Percentiles rank a stretch among this genome's conserved stretches.
Evolutionary conservation across 2,888 invertebrate genomes (phyloP).

Genomic region (Trichacis sp.): DNA sequence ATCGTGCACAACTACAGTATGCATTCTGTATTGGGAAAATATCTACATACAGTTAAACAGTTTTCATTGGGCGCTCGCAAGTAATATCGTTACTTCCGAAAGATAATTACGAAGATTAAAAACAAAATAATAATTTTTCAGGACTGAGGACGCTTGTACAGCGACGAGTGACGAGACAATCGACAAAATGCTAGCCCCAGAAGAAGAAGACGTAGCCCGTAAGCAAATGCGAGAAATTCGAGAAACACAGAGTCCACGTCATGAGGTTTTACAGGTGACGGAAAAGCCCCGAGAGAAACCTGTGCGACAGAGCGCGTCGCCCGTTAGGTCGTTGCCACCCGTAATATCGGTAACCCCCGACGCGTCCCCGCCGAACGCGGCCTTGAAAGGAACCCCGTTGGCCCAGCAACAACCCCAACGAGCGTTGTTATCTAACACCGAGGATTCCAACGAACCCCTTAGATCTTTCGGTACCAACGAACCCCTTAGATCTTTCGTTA

Average conservation of each 20-base stretch:
- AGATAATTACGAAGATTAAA: no score
- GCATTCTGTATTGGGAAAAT: no score
- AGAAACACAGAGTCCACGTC: constrained; percentile 36
- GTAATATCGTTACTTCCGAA: no score
- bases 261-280: constrained; percentile 38
- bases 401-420: constrained; percentile 53
- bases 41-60: no score
- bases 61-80: no score
- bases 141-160: constrained; percentile 48
- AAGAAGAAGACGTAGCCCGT: constrained; percentile 35
- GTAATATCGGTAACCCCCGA: constrained; percentile 65
- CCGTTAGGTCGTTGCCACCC: constrained; percentile 62
- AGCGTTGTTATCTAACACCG: constrained; percentile 56
- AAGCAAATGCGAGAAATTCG: constrained; percentile 36
- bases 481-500: neutral
- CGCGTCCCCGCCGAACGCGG: constrained; percentile 19
- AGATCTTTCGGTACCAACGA: neutral
- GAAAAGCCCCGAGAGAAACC: constrained; percentile 24
- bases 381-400: constrained; percentile 25
- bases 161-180: constrained; percentile 47
- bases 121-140: no score
- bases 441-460: neutral
- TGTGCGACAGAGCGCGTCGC: constrained; percentile 61
- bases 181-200: constrained; percentile 21
- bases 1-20: no score